Evolutionary conservation across 2,113 vertebrate genomes (phyloP).

Genomic region (Passer domesticus): DNA sequence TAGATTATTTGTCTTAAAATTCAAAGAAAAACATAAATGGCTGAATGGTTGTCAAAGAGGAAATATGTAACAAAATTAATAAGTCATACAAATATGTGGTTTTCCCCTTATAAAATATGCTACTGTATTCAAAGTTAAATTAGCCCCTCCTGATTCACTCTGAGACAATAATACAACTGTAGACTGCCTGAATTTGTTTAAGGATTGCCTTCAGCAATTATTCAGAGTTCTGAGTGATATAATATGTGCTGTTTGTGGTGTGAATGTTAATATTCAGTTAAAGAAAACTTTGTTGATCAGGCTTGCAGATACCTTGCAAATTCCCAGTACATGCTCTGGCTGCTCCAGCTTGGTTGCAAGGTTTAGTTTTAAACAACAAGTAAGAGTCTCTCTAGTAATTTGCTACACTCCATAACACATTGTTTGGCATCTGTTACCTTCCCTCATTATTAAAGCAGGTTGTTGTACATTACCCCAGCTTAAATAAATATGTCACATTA

Average conservation of each 20-base stretch:
- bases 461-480: background rate
- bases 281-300: background rate
- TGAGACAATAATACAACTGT: background rate
- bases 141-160: background rate
- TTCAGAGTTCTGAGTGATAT: background rate
- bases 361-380: background rate
- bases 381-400: background rate
- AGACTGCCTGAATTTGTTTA: background rate
- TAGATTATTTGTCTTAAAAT: background rate
- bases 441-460: conserved; percentile 3
- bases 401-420: background rate
- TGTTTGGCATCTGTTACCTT: conserved; percentile 30
- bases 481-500: conserved; percentile 45
- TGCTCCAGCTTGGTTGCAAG: background rate
- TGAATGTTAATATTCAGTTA: background rate
- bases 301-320: background rate
- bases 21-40: background rate
- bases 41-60: background rate
- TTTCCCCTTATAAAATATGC: background rate
- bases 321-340: background rate
- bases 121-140: background rate
- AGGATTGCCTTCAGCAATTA: background rate
- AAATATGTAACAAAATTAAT: background rate
- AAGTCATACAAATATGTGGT: background rate
- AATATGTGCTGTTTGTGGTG: background rate